Conservation (phyloP, 2,113 vertebrate genomes). For the Takifugu bimaculatus region DNA sequence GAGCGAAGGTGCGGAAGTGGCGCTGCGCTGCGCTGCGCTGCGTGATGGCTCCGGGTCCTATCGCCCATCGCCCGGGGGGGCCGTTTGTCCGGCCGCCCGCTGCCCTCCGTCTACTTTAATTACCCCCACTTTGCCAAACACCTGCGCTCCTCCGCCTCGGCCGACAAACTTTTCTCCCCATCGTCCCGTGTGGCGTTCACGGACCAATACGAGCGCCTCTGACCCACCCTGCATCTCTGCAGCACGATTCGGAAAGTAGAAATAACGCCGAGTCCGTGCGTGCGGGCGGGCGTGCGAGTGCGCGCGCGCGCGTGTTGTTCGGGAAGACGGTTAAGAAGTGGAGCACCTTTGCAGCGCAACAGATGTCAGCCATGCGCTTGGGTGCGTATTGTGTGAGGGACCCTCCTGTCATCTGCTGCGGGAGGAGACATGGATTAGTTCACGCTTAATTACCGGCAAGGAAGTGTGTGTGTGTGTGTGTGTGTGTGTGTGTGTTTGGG, state of each 20-base stretch:
- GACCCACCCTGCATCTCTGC: constrained; percentile 28
- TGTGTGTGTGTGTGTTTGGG: background rate
- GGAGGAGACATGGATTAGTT: constrained; percentile 60
- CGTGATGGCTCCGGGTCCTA: no score
- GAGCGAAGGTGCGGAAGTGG: constrained; percentile 48
- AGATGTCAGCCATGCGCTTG: constrained; percentile 71
- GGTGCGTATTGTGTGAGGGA: constrained; percentile 32
- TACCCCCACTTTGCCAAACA: constrained; percentile 5
- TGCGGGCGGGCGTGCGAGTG: background rate
- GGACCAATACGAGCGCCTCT: constrained; percentile 2
- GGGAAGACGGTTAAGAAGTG: constrained; percentile 28
- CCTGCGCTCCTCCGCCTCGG: constrained; percentile 6
- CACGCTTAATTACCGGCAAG: constrained; percentile 22
- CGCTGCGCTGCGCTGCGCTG: background rate
- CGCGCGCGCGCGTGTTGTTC: background rate
- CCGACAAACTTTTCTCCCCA: constrained; percentile 24
- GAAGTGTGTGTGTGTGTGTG: constrained; percentile 7
- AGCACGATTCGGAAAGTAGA: background rate
- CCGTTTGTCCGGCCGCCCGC: no score
- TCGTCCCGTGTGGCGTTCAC: background rate
- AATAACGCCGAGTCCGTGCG: background rate
- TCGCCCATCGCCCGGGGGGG: no score
- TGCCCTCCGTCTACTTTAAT: no score
- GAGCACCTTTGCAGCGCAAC: constrained; percentile 62
- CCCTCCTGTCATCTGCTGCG: constrained; percentile 47